phyloP scores from a whole-genome alignment of 1,140 invertebrate genomes.

The Eumeta japonica region DNA sequence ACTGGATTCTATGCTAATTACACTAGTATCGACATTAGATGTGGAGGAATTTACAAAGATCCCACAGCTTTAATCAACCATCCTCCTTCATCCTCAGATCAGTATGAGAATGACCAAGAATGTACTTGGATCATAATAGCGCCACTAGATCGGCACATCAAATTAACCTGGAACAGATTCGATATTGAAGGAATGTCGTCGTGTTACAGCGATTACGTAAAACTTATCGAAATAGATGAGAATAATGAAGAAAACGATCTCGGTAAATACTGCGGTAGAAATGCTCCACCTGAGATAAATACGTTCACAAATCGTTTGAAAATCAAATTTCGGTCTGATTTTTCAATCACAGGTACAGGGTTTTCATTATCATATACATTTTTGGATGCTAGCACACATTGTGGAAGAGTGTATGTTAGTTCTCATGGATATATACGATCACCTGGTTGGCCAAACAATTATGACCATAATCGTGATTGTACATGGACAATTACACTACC shows the following conservation, averaged over 20 bases:
- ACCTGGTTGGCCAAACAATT: constrained; percentile 72
- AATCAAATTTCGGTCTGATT: constrained; percentile 69
- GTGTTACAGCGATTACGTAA: constrained; percentile 75
- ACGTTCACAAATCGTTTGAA: constrained; percentile 68
- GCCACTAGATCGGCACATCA: constrained; percentile 66
- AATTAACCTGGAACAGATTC: constrained; percentile 74
- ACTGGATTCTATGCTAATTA: constrained; percentile 75
- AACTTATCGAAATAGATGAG: constrained; percentile 64
- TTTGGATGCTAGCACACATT: constrained; percentile 65
- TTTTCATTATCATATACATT: constrained; percentile 73
- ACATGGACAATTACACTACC: constrained; percentile 72
- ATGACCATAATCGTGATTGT: constrained; percentile 69
- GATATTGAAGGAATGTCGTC: constrained; percentile 61
- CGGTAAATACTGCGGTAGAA: constrained; percentile 72
- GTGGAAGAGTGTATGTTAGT: constrained; percentile 73
- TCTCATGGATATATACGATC: constrained; percentile 68
- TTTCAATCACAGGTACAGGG: constrained; percentile 59
- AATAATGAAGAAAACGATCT: constrained; percentile 23
- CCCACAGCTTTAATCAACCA: constrained; percentile 59
- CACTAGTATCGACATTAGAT: constrained; percentile 65
- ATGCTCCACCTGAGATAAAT: constrained; percentile 66
- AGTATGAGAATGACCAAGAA: constrained; percentile 62
- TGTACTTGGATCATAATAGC: constrained; percentile 84
- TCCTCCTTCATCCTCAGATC: constrained; percentile 40
- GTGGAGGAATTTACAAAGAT: constrained; percentile 69